Conservation (phyloP, 2,113 vertebrate species). For the Kryptolebias marmoratus region DNA sequence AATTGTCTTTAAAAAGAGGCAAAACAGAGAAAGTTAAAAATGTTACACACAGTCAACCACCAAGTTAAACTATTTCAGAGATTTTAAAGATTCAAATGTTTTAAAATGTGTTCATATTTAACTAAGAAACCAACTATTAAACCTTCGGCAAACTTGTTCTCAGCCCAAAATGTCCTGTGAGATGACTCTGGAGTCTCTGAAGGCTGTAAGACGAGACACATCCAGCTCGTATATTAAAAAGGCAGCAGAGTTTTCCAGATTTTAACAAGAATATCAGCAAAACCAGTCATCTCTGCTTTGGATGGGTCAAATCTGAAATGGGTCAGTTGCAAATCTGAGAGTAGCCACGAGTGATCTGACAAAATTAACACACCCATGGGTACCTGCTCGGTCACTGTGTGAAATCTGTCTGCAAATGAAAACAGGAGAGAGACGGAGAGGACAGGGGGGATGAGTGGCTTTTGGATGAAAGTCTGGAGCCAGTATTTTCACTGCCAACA, state of each 20-base stretch:
- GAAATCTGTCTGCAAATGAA: constrained; percentile 24
- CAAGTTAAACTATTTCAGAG: neutral
- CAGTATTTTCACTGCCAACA: constrained; percentile 41
- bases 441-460: neutral
- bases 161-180: neutral
- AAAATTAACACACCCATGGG: constrained; percentile 37
- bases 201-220: neutral
- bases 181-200: neutral
- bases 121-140: no score
- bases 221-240: neutral
- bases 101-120: neutral
- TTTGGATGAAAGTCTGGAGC: constrained; percentile 16
- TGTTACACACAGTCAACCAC: neutral
- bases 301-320: constrained; percentile 21
- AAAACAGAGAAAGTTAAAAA: neutral
- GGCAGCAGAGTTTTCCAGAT: neutral
- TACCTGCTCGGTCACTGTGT: constrained; percentile 11
- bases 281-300: neutral
- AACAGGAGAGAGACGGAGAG: constrained; percentile 7
- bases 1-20: constrained; percentile 9
- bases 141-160: neutral
- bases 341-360: constrained; percentile 24
- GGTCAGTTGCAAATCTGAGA: constrained; percentile 28
- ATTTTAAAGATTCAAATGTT: neutral
- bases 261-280: constrained; percentile 27